Evolutionary conservation across 1,140 invertebrate species (phyloP).

Genomic region (Dendrolimus punctatus): DNA sequence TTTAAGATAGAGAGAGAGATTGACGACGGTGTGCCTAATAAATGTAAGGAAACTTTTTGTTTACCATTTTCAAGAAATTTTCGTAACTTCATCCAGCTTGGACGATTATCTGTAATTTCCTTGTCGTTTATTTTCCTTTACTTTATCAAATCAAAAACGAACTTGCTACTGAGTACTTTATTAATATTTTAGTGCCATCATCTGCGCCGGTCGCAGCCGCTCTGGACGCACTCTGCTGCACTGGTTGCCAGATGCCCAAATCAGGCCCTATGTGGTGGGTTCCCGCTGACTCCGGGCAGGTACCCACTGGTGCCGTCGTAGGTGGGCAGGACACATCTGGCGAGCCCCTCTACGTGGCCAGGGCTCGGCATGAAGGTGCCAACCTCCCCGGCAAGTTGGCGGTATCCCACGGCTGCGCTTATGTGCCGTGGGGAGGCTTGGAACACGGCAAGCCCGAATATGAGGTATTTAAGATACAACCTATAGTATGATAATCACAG

Average conservation of each 20-base stretch:
- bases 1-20: too few species aligned
- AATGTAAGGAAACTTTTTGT: too few species aligned
- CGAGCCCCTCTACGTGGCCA: constrained; percentile 81
- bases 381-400: constrained; percentile 85
- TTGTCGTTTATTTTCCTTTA: too few species aligned
- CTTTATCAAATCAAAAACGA: too few species aligned
- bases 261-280: constrained; percentile 77
- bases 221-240: constrained; percentile 47
- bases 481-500: too few species aligned
- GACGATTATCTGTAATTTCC: too few species aligned
- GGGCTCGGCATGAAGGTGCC: constrained; percentile 82
- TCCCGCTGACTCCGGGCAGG: constrained; percentile 74
- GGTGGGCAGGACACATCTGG: constrained; percentile 80
- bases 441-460: constrained; percentile 84
- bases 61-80: too few species aligned
- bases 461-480: constrained; percentile 71
- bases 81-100: too few species aligned
- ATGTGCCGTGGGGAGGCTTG: constrained; percentile 83
- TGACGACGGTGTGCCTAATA: too few species aligned
- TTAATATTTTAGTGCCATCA: constrained; percentile 50
- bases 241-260: constrained; percentile 26
- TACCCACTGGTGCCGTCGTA: constrained; percentile 81
- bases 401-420: constrained; percentile 80
- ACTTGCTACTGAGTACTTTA: too few species aligned
- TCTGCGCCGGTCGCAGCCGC: constrained; percentile 60